Base-by-base conservation (phyloP, 2,888 invertebrate genomes). In the Dexiosoma caninum region DNA sequence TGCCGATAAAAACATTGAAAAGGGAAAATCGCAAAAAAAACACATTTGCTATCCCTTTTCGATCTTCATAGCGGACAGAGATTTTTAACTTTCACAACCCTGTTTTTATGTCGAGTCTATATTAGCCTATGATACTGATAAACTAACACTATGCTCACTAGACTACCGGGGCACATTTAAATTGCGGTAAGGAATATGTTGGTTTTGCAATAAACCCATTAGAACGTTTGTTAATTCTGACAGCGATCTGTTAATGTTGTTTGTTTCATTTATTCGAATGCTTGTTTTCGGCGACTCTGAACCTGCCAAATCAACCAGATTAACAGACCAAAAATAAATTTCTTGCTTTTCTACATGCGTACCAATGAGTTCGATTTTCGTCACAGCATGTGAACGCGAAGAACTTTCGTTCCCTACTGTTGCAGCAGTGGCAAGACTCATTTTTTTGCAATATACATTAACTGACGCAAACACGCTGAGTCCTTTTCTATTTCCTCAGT, bases 121-220 rank as follows among this genome's bases (percentile, higher is more conserved):
- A n/a, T n/a, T n/a, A n/a, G n/a, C n/a, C n/a, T n/a, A n/a, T n/a
- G n/a, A n/a, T n/a, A n/a, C n/a, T n/a, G n/a, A n/a, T n/a, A n/a
- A n/a, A n/a, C n/a, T n/a, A n/a, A n/a, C n/a, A n/a, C n/a, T n/a
- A n/a, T n/a, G n/a, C n/a, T n/a, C n/a, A n/a, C n/a, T n/a, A n/a
- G n/a, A n/a, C n/a, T n/a, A n/a, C n/a, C n/a, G n/a, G n/a, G n/a
- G n/a, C n/a, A n/a, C n/a, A n/a, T 97, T 97, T 0, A 96, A 96
- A 90, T 97, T 96, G 72, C 97, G 92, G 88, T 96, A 98, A 0
- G 97, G 97, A 59, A 98, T 92, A 87, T 97, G 96, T 82, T 95
- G 95, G 91, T 96, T 97, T 82, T 95, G 95, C 59, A 95, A 92
- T 57, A 97, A 91, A 0, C 96, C 95, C 87, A 96, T 90, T 84